These are phyloP conservation scores for Miltochrista miniata DNA, from an alignment of 2,888 invertebrate genomes.

Conservation along the genomic window DNA sequence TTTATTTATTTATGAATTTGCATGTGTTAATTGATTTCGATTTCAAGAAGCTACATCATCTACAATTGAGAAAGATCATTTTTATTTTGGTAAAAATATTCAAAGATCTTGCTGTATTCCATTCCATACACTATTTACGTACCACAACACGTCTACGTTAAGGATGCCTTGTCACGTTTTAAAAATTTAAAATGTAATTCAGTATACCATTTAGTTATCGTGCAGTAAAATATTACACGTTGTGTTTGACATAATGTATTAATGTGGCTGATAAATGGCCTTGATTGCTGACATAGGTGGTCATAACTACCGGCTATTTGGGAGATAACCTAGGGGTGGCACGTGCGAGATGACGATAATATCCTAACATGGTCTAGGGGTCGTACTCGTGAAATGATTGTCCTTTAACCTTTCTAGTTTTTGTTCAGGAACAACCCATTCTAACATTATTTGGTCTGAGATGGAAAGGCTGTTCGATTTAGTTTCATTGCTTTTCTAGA, in stretches of 20 bases:
- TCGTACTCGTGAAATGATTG: background rate
- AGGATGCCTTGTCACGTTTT: constrained; percentile 45
- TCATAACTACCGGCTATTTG: constrained; percentile 62
- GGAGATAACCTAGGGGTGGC: constrained; percentile 29
- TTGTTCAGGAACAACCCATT: background rate
- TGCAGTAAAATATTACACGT: constrained; percentile 29
- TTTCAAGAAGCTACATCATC: no score
- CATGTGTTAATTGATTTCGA: no score
- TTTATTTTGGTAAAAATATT: no score
- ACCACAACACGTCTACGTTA: background rate
- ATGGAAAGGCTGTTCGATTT: background rate
- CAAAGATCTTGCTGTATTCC: no score
- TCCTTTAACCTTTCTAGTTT: background rate
- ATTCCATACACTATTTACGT: background rate
- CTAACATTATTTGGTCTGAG: background rate
- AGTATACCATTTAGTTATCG: constrained; percentile 22
- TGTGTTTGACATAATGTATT: constrained; percentile 25
- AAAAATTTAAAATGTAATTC: constrained; percentile 36
- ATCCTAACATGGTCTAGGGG: background rate
- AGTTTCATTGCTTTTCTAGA: no score
- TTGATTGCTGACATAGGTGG: constrained; percentile 66
- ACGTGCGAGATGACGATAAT: constrained; percentile 47
- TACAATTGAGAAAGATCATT: no score
- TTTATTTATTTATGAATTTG: no score
- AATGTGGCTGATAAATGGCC: constrained; percentile 63